Evolutionary conservation across 1,140 invertebrate genomes (phyloP).

Genomic region (Meloidogyne chitwoodi): DNA sequence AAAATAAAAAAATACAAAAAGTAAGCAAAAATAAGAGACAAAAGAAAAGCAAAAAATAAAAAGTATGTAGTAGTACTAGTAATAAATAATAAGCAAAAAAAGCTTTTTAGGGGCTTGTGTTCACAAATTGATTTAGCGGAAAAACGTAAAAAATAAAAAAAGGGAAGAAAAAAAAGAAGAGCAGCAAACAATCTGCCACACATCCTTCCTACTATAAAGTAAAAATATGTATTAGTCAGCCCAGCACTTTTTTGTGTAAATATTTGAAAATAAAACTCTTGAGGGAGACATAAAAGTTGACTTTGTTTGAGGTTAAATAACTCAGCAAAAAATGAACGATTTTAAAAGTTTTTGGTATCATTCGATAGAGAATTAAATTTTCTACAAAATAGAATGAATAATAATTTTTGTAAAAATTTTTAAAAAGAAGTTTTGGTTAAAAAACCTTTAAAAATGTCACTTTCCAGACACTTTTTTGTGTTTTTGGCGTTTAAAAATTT

Average conservation of each 20-base stretch:
- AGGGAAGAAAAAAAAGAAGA: background rate
- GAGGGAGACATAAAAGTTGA: background rate
- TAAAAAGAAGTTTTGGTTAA: background rate
- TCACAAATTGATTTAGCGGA: background rate
- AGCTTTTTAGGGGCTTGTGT: background rate
- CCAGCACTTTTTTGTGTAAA: background rate
- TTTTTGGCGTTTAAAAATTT: too few relatives aligned
- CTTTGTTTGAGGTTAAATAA: background rate
- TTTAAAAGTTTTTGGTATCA: background rate
- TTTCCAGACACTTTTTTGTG: too few relatives aligned
- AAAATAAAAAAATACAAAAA: too few relatives aligned
- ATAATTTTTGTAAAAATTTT: background rate
- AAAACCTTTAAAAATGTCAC: too few relatives aligned
- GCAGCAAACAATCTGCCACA: background rate
- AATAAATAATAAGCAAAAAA: background rate
- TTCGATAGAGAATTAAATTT: background rate
- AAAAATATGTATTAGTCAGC: background rate
- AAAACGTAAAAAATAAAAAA: background rate
- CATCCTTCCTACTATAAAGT: background rate
- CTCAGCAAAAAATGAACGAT: background rate
- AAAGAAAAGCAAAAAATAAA: background rate
- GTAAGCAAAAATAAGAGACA: background rate
- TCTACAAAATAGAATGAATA: background rate
- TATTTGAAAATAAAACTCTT: background rate
- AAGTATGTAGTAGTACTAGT: background rate